Percentiles rank a stretch among this genome's conserved stretches.
These are phyloP conservation scores for Trissoscelio sp. DNA, from an alignment of 2,888 invertebrate genomes.

Conservation along the genomic window DNA sequence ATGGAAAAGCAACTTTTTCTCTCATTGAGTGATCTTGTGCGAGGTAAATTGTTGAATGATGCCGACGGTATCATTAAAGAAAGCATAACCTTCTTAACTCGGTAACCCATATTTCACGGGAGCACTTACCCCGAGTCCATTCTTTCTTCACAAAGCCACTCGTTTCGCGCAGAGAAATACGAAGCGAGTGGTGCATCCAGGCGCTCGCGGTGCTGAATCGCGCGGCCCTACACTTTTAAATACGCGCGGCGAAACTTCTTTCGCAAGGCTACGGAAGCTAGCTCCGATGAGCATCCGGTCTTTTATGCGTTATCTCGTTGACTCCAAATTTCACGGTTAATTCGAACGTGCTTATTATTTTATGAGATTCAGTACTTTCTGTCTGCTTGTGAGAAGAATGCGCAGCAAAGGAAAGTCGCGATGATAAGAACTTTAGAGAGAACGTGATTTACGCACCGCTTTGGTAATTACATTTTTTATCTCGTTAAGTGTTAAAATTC, in stretches of 20 bases:
- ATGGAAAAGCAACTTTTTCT: conserved; percentile 14
- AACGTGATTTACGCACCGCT: conserved; percentile 41
- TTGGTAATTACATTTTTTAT: conserved; percentile 41
- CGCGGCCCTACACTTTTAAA: conserved; percentile 68
- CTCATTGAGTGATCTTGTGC: conserved; percentile 15
- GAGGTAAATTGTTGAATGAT: conserved; percentile 50
- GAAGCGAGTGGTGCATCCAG: conserved; percentile 73
- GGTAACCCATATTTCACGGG: conserved; percentile 82
- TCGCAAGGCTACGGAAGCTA: conserved; percentile 59
- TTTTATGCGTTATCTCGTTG: conserved; percentile 70
- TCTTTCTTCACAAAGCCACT: conserved; percentile 81
- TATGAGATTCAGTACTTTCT: conserved; percentile 26
- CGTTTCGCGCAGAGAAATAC: conserved; percentile 78
- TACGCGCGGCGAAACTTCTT: conserved; percentile 73
- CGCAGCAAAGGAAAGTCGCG: conserved; percentile 36
- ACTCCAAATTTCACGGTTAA: conserved; percentile 63
- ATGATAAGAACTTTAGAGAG: conserved; percentile 38
- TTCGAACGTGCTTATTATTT: conserved; percentile 64
- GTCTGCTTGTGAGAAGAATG: conserved; percentile 29
- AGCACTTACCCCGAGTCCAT: conserved; percentile 79
- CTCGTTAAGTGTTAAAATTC: conserved; percentile 23
- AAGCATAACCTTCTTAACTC: conserved; percentile 78
- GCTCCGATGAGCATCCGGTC: conserved; percentile 66
- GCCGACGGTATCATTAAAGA: conserved; percentile 78
- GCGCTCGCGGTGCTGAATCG: conserved; percentile 67